These are phyloP conservation scores for Acronicta aceris DNA, from an alignment of 2,888 invertebrate species.

Conservation along the genomic window DNA sequence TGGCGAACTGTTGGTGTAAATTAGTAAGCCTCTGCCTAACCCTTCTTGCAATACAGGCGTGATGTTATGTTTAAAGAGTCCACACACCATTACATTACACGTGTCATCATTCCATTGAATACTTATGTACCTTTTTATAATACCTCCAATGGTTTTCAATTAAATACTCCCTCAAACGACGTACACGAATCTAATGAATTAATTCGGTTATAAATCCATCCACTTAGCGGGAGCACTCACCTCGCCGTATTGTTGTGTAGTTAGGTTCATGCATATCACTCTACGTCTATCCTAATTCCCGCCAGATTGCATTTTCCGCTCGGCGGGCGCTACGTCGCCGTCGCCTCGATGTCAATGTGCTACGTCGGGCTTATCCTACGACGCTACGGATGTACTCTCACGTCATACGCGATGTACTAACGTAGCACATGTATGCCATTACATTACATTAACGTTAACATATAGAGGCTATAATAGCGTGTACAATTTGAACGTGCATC, in stretches of 20 bases:
- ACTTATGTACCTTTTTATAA: not conserved
- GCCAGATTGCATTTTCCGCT: constrained; percentile 66
- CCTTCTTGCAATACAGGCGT: no score
- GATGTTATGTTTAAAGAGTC: no score
- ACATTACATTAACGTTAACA: constrained; percentile 16
- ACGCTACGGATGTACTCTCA: constrained; percentile 31
- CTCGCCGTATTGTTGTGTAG: constrained; percentile 23
- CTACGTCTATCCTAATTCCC: constrained; percentile 51
- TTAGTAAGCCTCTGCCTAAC: no score
- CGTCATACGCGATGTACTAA: constrained; percentile 19
- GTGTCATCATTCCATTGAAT: no score
- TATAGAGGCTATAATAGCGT: constrained; percentile 32
- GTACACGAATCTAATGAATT: constrained; percentile 18
- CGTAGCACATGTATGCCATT: constrained; percentile 30
- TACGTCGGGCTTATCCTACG: constrained; percentile 50
- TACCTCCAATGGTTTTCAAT: constrained; percentile 8
- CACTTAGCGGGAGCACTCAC: constrained; percentile 17
- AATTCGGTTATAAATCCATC: constrained; percentile 40
- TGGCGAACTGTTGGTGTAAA: no score
- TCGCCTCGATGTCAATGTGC: constrained; percentile 48
- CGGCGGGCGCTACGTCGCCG: constrained; percentile 47
- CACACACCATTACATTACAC: no score
- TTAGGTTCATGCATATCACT: constrained; percentile 24
- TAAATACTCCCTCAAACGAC: no score
- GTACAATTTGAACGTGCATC: constrained; percentile 16